Evolutionary conservation across 2,797 vertebrate genomes (phyloP).

Genomic region (Cuculus canorus): DNA sequence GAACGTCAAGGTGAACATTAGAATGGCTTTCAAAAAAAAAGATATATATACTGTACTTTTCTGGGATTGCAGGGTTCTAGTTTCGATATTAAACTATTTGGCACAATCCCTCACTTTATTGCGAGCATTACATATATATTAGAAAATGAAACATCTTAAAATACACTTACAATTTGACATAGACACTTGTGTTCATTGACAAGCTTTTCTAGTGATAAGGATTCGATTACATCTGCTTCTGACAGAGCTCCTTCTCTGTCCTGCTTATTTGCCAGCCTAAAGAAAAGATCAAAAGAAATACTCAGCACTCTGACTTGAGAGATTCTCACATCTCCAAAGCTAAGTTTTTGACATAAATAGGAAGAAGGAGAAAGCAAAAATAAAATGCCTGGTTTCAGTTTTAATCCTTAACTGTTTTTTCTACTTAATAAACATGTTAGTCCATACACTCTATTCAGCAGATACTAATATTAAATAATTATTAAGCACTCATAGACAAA

Average conservation of each 20-base stretch:
- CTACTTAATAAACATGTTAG: not conserved
- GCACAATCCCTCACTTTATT: not conserved
- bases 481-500: not conserved
- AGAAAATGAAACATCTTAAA: not conserved
- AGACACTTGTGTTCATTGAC: conserved; percentile 95
- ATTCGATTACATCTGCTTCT: conserved; percentile 93
- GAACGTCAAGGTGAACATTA: not conserved
- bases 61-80: not conserved
- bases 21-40: not conserved
- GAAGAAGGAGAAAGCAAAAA: not conserved
- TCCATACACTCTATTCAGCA: not conserved
- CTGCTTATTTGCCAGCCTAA: conserved; percentile 94
- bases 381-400: not conserved
- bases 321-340: not conserved
- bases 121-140: not conserved
- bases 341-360: not conserved
- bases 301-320: not conserved
- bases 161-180: conserved; percentile 92
- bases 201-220: conserved; percentile 90
- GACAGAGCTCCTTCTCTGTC: conserved; percentile 91
- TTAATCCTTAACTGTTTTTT: not conserved
- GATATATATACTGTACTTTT: not conserved
- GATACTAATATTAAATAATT: not conserved
- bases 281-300: not conserved
- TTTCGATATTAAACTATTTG: not conserved